These are phyloP conservation scores for Emydocephalus ijimae DNA, from an alignment of 2,113 vertebrate species.

Conservation along the genomic window DNA sequence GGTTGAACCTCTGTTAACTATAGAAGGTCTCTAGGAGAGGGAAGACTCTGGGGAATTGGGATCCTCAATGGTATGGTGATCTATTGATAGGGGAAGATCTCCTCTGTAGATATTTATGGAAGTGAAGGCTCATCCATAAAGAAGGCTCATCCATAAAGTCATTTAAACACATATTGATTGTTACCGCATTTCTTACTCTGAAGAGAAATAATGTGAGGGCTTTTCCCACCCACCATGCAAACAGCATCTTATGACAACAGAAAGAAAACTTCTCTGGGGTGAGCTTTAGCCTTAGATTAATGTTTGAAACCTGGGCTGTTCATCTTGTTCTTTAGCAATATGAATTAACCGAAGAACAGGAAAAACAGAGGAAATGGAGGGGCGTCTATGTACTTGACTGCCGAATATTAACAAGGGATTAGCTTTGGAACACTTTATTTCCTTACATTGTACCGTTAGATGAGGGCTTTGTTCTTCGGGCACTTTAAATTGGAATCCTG, in stretches of 20 bases:
- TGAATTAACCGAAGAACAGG: constrained; percentile 60
- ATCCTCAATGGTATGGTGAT: background rate
- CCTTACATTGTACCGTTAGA: constrained; percentile 67
- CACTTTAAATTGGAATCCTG: constrained; percentile 1
- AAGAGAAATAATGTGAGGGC: background rate
- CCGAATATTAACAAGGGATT: constrained; percentile 68
- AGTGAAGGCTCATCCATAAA: too few relatives aligned
- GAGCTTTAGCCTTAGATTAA: constrained; percentile 15
- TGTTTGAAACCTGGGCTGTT: constrained; percentile 34
- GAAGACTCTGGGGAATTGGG: background rate
- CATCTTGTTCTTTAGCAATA: constrained; percentile 29
- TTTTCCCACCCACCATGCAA: background rate
- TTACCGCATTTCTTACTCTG: background rate
- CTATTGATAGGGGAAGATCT: background rate
- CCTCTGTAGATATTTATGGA: background rate
- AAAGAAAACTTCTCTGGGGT: background rate
- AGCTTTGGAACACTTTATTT: constrained; percentile 63
- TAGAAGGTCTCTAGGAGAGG: background rate
- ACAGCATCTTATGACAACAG: background rate
- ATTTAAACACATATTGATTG: background rate
- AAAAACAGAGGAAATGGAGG: constrained; percentile 66
- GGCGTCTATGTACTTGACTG: constrained; percentile 54
- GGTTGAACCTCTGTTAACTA: background rate
- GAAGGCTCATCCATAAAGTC: background rate
- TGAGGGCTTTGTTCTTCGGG: constrained; percentile 44